Base-by-base conservation (phyloP, 2,113 vertebrate genomes). In the Podarcis raffonei region DNA sequence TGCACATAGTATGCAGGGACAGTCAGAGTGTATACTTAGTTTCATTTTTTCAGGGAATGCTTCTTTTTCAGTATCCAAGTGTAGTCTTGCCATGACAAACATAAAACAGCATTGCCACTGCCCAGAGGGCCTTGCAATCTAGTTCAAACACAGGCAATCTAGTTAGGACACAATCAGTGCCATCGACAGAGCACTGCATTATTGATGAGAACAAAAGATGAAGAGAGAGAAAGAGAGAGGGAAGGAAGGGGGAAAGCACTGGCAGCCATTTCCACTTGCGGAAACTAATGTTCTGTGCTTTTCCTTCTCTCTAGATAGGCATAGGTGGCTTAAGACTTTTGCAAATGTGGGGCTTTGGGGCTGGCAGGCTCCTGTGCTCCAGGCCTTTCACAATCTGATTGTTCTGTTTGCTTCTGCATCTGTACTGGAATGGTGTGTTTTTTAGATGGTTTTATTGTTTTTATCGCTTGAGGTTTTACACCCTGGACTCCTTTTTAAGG, bases 81-180 rank as follows among this genome's bases (percentile, higher is more conserved):
- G 16, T 13, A 71, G 13, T 59, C 66, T 81, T 79, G 65, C 66
- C 86, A 48, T 65, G 68, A 81, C 37, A 23, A 82, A 82, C 37
- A 15, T 39, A 82, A 85, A 57, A 89, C 42, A 69, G 65, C 48
- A 1, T 68, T 53, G 25, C 18, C 27, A 35, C 71, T 76, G 84
- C n/a, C 62, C 32, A 68, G 89, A 66, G n/a, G n/a, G 18, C n/a
- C 35, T 72, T 91, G 89, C 25, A 91, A 87, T 85, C 59, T 88
- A 76, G 71, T 76, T 88, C 57, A 88, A 68, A 68, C 57, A 77
- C 7, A 92, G 27, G 23, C 25, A 85, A 76, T 80, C 12, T 13
- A 89, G 13, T 59, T 88, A n/a, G 81, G 62, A 85, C 0, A 27
- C 42, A 76, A 90, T 81, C 37, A 42, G 27, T 88, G 80, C 3